Conservation (phyloP, 1,140 invertebrate species). For the Bombus cullumanus region DNA sequence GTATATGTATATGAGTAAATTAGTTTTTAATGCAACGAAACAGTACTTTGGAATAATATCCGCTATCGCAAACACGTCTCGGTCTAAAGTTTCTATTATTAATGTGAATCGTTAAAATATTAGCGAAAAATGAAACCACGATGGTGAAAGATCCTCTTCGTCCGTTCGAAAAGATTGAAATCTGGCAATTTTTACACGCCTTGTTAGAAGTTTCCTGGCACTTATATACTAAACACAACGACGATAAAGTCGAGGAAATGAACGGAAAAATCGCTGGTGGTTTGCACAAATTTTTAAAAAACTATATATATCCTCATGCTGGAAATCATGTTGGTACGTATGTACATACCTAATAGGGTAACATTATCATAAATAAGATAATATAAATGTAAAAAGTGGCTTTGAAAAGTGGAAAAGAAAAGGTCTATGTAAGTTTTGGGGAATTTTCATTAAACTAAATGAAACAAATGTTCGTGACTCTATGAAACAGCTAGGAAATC, state of each 20-base stretch:
- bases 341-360: background rate
- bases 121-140: constrained; percentile 62
- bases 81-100: background rate
- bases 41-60: background rate
- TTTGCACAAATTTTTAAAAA: constrained; percentile 82
- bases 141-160: constrained; percentile 79
- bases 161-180: constrained; percentile 85
- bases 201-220: constrained; percentile 82
- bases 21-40: background rate
- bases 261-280: constrained; percentile 79
- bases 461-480: background rate
- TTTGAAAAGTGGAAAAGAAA: too few relatives aligned
- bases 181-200: constrained; percentile 85
- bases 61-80: background rate
- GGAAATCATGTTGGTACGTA: constrained; percentile 77
- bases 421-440: background rate
- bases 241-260: constrained; percentile 58
- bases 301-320: constrained; percentile 78
- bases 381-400: background rate
- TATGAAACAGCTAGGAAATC: background rate
- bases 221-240: constrained; percentile 77
- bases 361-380: background rate
- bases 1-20: too few relatives aligned
- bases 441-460: background rate
- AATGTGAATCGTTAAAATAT: background rate